phyloP scores from a whole-genome alignment of 2,888 invertebrate species.

The Zaprionus lineosus region DNA sequence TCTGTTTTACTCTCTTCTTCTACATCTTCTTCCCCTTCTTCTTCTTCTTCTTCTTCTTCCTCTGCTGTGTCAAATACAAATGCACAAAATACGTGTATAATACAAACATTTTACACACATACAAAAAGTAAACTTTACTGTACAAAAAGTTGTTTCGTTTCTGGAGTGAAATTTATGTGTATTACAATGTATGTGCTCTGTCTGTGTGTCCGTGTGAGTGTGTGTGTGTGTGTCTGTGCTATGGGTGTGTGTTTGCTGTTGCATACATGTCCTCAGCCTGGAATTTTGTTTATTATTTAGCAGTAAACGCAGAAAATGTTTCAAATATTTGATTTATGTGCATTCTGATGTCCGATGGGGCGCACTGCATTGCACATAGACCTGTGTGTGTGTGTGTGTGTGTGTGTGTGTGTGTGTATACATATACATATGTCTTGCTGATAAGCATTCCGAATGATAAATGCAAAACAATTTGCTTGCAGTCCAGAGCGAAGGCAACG shows the following conservation, averaged over 20 bases:
- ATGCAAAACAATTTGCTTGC: constrained; percentile 69
- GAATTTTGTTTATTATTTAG: constrained; percentile 74
- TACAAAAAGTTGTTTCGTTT: constrained; percentile 58
- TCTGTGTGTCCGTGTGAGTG: constrained; percentile 11
- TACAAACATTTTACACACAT: constrained; percentile 68
- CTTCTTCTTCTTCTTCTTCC: too few species aligned
- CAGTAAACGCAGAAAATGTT: constrained; percentile 72
- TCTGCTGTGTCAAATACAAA: constrained; percentile 68
- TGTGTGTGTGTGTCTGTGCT: constrained; percentile 2
- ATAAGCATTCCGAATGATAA: constrained; percentile 71
- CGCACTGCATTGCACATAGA: constrained; percentile 48
- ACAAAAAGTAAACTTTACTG: constrained; percentile 71
- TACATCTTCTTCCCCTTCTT: too few species aligned
- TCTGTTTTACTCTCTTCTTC: too few species aligned
- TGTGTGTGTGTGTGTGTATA: constrained; percentile 3
- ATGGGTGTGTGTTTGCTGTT: too few species aligned
- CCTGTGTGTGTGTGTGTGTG: constrained; percentile 14
- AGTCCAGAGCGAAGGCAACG: constrained; percentile 58
- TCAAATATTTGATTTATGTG: constrained; percentile 72
- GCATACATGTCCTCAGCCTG: constrained; percentile 44
- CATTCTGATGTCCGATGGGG: constrained; percentile 59
- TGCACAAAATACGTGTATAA: constrained; percentile 69
- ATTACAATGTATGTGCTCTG: neutral
- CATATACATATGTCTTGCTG: constrained; percentile 40
- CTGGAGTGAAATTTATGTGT: constrained; percentile 11